Evolutionary conservation across 2,888 invertebrate species (phyloP).

Genomic region (Cephus pulcher): DNA sequence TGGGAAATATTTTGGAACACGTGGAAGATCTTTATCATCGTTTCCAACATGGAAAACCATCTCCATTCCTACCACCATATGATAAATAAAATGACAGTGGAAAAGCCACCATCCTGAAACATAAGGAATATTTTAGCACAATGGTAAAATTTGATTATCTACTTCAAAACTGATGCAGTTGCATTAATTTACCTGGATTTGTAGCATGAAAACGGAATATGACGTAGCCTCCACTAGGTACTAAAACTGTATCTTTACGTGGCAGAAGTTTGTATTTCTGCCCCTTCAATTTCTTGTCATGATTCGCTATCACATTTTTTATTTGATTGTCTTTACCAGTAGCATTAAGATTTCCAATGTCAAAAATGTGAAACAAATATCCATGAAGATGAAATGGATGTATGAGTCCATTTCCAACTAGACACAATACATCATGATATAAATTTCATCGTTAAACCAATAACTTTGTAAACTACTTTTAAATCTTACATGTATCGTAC

Average conservation of each 20-base stretch:
- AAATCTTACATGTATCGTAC: conserved; percentile 81
- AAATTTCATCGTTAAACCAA: too few relatives aligned
- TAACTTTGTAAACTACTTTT: background rate
- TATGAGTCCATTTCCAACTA: too few relatives aligned
- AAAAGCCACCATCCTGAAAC: conserved; percentile 82
- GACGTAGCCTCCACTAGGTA: conserved; percentile 91
- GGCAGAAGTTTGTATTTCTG: conserved; percentile 85
- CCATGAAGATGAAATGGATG: conserved; percentile 94
- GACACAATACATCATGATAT: conserved; percentile 73
- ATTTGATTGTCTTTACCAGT: conserved; percentile 78
- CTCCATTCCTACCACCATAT: conserved; percentile 90
- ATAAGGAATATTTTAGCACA: background rate
- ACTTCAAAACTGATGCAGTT: background rate
- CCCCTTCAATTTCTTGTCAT: conserved; percentile 81
- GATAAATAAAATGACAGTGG: conserved; percentile 92
- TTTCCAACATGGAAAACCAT: conserved; percentile 86
- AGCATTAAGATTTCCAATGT: conserved; percentile 81
- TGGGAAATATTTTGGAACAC: conserved; percentile 82
- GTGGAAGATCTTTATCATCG: conserved; percentile 82
- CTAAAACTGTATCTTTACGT: conserved; percentile 87
- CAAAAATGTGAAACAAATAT: conserved; percentile 83
- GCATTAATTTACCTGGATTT: conserved; percentile 76
- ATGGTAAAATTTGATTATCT: background rate
- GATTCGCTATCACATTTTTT: conserved; percentile 84
- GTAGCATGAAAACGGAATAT: conserved; percentile 86